These are phyloP conservation scores for Lathronympha strigana DNA, from an alignment of 2,888 invertebrate genomes.

Conservation along the genomic window DNA sequence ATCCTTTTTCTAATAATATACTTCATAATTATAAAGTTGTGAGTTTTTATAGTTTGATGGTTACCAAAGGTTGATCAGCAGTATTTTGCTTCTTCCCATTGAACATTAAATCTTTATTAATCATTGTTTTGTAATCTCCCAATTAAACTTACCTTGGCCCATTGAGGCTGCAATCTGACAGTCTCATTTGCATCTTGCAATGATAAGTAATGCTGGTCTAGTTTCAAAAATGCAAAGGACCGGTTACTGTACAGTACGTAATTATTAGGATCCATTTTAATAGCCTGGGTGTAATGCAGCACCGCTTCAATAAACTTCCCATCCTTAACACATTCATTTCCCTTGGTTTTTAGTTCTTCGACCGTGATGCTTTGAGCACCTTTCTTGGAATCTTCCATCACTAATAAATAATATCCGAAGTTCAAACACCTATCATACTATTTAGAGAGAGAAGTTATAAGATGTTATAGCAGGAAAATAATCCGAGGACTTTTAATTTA, in stretches of 20 bases:
- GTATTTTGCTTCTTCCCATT: too few relatives aligned
- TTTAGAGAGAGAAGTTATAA: background rate
- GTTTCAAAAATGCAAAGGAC: slow-evolving; percentile 90
- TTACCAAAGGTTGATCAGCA: too few relatives aligned
- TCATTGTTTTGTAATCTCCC: background rate
- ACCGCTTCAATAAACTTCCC: slow-evolving; percentile 90
- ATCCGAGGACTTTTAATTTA: slow-evolving; percentile 11
- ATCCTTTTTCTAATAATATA: too few relatives aligned
- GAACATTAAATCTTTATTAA: background rate
- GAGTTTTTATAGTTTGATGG: too few relatives aligned
- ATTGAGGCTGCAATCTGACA: slow-evolving; percentile 88
- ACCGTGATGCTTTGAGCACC: slow-evolving; percentile 59
- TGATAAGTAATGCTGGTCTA: slow-evolving; percentile 90
- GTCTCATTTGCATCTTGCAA: slow-evolving; percentile 91
- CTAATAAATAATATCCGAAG: slow-evolving; percentile 14
- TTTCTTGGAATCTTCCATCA: slow-evolving; percentile 72
- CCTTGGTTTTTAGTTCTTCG: slow-evolving; percentile 88
- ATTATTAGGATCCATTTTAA: slow-evolving; percentile 89
- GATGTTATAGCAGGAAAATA: background rate
- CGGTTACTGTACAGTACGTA: slow-evolving; percentile 90
- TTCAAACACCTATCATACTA: slow-evolving; percentile 24
- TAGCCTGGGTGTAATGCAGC: slow-evolving; percentile 91
- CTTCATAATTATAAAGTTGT: too few relatives aligned
- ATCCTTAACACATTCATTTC: slow-evolving; percentile 90
- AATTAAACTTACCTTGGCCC: slow-evolving; percentile 87